phyloP scores from a whole-genome alignment of 2,113 vertebrate genomes.

The Aspiorhynchus laticeps region DNA sequence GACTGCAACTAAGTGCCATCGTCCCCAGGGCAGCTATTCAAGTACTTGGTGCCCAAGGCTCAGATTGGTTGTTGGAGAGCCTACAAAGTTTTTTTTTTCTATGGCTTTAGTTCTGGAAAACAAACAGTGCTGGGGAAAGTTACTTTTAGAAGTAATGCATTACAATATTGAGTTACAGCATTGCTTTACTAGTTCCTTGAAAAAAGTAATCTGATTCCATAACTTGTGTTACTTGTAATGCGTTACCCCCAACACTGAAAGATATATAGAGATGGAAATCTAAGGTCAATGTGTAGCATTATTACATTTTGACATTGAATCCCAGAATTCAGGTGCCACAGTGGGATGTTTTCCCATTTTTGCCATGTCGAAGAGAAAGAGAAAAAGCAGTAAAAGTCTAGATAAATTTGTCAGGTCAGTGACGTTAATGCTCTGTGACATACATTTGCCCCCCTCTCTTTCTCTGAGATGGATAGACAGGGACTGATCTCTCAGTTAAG shows the following conservation, averaged over 20 bases:
- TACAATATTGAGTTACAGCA: not conserved
- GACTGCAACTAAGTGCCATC: constrained; percentile 23
- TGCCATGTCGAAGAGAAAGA: constrained; percentile 29
- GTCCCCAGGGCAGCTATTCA: not conserved
- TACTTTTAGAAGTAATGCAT: not conserved
- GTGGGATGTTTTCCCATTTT: not conserved
- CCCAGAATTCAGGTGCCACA: not conserved
- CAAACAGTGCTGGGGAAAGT: not conserved
- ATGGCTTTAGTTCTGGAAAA: not conserved
- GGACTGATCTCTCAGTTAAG: constrained; percentile 56
- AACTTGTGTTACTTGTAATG: too few relatives aligned
- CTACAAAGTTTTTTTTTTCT: not conserved
- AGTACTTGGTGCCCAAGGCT: not conserved
- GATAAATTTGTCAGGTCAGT: constrained; percentile 53
- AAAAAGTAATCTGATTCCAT: too few relatives aligned
- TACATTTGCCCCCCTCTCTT: constrained; percentile 53
- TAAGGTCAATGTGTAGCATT: not conserved
- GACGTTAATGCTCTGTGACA: constrained; percentile 59
- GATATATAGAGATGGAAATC: not conserved
- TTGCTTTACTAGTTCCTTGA: too few relatives aligned
- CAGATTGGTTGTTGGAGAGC: not conserved
- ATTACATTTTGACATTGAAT: not conserved
- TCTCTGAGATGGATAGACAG: constrained; percentile 55
- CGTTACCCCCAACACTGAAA: not conserved
- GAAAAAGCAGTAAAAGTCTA: constrained; percentile 50